Conservation (phyloP, 2,888 invertebrate genomes). For the Brachylomia viminalis region DNA sequence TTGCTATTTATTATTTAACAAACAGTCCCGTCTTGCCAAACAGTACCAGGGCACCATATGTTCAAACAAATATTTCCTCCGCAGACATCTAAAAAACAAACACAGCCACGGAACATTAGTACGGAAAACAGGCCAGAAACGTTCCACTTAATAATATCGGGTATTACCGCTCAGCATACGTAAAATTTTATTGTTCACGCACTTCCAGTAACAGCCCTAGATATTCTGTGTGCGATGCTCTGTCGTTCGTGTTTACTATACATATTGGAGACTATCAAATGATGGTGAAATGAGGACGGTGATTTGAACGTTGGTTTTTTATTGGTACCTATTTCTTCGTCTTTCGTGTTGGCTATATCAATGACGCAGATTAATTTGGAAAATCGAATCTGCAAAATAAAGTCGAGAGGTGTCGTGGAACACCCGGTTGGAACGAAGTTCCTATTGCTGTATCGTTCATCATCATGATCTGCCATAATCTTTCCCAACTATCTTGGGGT, state of each 20-base stretch:
- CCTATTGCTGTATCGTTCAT: too few species aligned
- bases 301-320: conserved; percentile 26
- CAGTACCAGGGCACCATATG: conserved; percentile 29
- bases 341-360: not conserved
- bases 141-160: conserved; percentile 58
- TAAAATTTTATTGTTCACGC: conserved; percentile 67
- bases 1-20: conserved; percentile 5
- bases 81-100: conserved; percentile 40
- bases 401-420: too few species aligned
- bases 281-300: not conserved
- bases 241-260: conserved; percentile 37
- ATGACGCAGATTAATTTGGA: too few species aligned
- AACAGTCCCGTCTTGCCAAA: not conserved
- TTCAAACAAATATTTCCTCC: conserved; percentile 5
- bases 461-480: too few species aligned
- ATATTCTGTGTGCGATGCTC: conserved; percentile 33
- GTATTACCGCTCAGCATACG: conserved; percentile 44
- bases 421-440: too few species aligned
- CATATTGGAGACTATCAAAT: conserved; percentile 40
- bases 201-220: conserved; percentile 41
- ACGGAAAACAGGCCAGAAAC: conserved; percentile 32
- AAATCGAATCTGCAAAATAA: too few species aligned
- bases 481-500: too few species aligned
- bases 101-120: conserved; percentile 41
- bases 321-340: not conserved